phyloP scores from a whole-genome alignment of 2,797 vertebrate species.

The Bufotes viridis region DNA sequence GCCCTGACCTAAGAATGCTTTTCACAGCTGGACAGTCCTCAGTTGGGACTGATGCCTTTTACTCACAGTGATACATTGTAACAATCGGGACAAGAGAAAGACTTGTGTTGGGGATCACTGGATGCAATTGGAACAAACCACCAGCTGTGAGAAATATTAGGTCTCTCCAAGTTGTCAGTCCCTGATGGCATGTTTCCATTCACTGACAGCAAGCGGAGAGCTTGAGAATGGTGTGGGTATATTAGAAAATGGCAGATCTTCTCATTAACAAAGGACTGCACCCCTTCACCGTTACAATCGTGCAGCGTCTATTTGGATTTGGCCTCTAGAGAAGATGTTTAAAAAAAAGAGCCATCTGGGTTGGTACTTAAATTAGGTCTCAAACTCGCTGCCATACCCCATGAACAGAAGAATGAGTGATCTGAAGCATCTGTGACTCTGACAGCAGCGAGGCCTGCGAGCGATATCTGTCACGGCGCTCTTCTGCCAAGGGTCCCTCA shows the following conservation, averaged over 20 bases:
- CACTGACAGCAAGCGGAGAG: neutral
- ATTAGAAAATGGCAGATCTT: neutral
- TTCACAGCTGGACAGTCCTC: too few species aligned
- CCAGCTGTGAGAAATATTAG: too few species aligned
- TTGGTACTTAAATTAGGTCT: conserved; percentile 26
- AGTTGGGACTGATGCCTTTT: neutral
- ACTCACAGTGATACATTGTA: neutral
- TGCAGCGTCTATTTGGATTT: neutral
- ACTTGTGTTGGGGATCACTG: neutral
- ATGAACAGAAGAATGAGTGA: conserved; percentile 22
- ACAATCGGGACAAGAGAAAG: neutral
- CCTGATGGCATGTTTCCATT: too few species aligned
- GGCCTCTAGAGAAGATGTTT: neutral
- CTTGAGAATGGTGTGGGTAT: neutral
- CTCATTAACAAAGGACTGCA: neutral
- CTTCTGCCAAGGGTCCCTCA: conserved; percentile 15
- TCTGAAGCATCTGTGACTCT: conserved; percentile 28
- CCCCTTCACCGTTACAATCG: too few species aligned
- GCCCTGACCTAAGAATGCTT: too few species aligned
- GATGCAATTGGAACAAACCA: too few species aligned
- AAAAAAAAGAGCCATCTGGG: conserved; percentile 14
- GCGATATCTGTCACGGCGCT: neutral
- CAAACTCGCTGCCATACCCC: conserved; percentile 10
- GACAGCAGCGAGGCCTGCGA: conserved; percentile 28
- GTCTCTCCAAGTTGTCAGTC: too few species aligned